These are phyloP conservation scores for Drosophila ananassae DNA, from an alignment of 1,140 invertebrate genomes.

Conservation along the genomic window DNA sequence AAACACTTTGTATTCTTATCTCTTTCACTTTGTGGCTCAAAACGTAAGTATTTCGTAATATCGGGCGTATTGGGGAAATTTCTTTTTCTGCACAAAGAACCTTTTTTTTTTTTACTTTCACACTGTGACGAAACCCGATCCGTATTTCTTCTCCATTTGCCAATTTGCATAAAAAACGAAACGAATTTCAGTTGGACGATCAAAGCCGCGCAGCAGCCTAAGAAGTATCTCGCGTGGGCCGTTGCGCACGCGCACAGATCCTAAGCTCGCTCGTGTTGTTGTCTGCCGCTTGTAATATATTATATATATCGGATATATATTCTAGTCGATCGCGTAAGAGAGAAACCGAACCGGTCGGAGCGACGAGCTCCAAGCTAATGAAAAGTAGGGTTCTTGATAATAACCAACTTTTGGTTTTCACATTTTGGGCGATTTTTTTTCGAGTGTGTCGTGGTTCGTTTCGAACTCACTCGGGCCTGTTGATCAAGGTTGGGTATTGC, in stretches of 20 bases:
- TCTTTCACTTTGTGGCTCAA: background rate
- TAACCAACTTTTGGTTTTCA: too few relatives aligned
- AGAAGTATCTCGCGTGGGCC: slow-evolving; percentile 51
- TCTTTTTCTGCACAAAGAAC: slow-evolving; percentile 57
- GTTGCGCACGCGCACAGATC: slow-evolving; percentile 69
- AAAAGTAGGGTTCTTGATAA: slow-evolving; percentile 37
- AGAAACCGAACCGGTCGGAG: slow-evolving; percentile 67
- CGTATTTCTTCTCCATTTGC: background rate
- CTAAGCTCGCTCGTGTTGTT: slow-evolving; percentile 23
- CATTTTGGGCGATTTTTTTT: too few relatives aligned
- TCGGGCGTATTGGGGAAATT: slow-evolving; percentile 30
- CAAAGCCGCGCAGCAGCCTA: slow-evolving; percentile 19
- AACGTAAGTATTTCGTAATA: slow-evolving; percentile 71
- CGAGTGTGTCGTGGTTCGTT: too few relatives aligned
- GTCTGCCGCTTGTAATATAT: background rate
- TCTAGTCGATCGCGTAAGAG: slow-evolving; percentile 20
- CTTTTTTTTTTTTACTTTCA: slow-evolving; percentile 60
- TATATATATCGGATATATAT: background rate
- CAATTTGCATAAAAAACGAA: slow-evolving; percentile 70
- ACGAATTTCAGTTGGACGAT: slow-evolving; percentile 32
- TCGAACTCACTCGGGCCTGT: too few relatives aligned
- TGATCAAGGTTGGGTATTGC: too few relatives aligned
- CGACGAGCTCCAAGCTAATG: slow-evolving; percentile 73
- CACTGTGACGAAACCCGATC: slow-evolving; percentile 46
- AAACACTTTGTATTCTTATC: slow-evolving; percentile 32